Conservation (phyloP, 2,888 invertebrate species). For the Ferrisia virgata region DNA sequence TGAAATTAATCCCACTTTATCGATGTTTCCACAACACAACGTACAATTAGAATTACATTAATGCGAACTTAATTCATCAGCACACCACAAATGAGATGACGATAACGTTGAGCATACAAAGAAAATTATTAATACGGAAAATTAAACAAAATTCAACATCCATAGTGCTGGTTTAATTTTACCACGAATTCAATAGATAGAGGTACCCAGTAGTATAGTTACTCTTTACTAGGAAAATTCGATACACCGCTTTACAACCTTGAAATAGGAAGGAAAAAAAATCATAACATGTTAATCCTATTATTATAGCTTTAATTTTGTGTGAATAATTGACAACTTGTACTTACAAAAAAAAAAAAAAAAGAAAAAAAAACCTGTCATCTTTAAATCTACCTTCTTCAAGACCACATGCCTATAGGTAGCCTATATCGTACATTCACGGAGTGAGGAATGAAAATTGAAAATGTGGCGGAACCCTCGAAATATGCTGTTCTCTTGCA, state of each 20-base stretch:
- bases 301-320: not conserved
- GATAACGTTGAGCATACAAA: not conserved
- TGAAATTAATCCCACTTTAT: not conserved
- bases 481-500: not conserved
- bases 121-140: slow-evolving; percentile 8
- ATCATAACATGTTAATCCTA: slow-evolving; percentile 1
- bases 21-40: not conserved
- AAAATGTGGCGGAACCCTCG: not conserved
- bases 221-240: not conserved
- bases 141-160: not conserved
- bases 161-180: not conserved
- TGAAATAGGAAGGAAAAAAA: not conserved
- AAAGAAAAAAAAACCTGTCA: too few species aligned
- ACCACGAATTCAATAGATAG: not conserved
- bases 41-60: not conserved
- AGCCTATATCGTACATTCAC: too few species aligned
- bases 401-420: too few species aligned
- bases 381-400: too few species aligned
- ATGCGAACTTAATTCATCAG: not conserved
- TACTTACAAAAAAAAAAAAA: too few species aligned
- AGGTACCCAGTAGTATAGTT: too few species aligned
- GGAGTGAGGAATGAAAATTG: too few species aligned
- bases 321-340: not conserved
- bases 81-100: not conserved
- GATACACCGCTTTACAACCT: not conserved